Percentiles rank a stretch among this genome's conserved stretches.
Evolutionary conservation across 2,797 vertebrate species (phyloP).

Genomic region (Syndactyla subalaris): DNA sequence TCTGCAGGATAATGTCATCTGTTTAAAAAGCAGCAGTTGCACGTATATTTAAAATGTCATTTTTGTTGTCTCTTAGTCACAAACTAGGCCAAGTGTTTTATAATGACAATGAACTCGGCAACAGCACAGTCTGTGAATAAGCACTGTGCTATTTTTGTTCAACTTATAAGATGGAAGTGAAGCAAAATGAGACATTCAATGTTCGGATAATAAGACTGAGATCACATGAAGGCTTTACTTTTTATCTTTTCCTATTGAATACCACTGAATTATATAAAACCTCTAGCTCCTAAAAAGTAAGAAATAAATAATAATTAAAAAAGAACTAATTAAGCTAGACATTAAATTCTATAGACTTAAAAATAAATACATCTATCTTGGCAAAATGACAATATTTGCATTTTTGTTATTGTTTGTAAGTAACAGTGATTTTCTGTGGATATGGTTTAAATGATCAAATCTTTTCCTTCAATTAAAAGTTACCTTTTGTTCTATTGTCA

Average conservation of each 20-base stretch:
- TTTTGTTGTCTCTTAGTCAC: conserved; percentile 17
- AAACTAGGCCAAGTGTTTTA: conserved; percentile 50
- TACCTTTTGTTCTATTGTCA: background rate
- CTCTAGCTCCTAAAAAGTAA: background rate
- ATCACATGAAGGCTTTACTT: background rate
- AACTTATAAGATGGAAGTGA: background rate
- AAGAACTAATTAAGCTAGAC: background rate
- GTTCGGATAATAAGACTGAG: background rate
- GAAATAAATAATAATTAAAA: background rate
- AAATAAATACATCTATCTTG: background rate
- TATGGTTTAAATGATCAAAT: background rate
- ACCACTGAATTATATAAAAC: background rate
- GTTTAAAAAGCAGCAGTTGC: background rate
- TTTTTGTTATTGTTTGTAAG: background rate
- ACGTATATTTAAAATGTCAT: background rate
- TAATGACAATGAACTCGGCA: background rate
- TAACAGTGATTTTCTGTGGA: background rate
- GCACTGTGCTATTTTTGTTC: conserved; percentile 12
- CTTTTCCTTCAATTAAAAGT: background rate
- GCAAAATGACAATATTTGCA: background rate
- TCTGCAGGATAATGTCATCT: background rate
- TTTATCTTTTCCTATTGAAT: background rate
- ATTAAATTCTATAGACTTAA: background rate
- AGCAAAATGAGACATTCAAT: background rate
- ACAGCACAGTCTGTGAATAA: background rate